A percentile compares a stretch with the other conserved stretches of the same genome.
phyloP scores from a whole-genome alignment of 1,140 invertebrate genomes.

The Daktulosphaira vitifoliae region DNA sequence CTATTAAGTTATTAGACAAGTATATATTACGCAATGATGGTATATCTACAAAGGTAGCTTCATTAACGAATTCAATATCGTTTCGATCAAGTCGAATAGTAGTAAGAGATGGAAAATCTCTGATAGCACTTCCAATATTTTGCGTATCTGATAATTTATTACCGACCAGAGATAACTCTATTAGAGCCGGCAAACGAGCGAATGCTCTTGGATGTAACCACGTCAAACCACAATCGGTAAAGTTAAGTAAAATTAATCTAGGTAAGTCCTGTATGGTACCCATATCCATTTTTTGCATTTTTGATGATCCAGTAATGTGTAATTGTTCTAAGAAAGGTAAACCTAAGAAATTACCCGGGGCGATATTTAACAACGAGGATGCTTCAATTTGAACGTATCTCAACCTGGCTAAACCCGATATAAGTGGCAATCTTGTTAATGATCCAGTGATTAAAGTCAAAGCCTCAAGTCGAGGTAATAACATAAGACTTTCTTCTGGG shows the following conservation, averaged over 20 bases:
- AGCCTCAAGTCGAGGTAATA: slow-evolving; percentile 65
- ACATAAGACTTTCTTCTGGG: slow-evolving; percentile 65
- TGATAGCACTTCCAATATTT: slow-evolving; percentile 63
- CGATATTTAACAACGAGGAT: slow-evolving; percentile 23
- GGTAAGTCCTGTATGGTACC: slow-evolving; percentile 65
- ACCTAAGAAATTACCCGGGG: slow-evolving; percentile 44
- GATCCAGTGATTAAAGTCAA: slow-evolving; percentile 67
- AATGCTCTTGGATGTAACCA: slow-evolving; percentile 70
- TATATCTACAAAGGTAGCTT: slow-evolving; percentile 72
- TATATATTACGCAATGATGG: slow-evolving; percentile 58
- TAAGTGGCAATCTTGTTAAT: slow-evolving; percentile 58
- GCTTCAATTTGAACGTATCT: slow-evolving; percentile 35
- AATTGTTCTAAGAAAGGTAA: slow-evolving; percentile 64
- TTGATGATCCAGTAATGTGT: slow-evolving; percentile 59
- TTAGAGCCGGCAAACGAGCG: slow-evolving; percentile 58
- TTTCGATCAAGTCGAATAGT: slow-evolving; percentile 62
- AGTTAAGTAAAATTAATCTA: slow-evolving; percentile 60
- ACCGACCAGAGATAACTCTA: slow-evolving; percentile 58
- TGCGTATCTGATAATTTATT: slow-evolving; percentile 66
- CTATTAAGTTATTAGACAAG: slow-evolving; percentile 62
- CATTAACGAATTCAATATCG: slow-evolving; percentile 57
- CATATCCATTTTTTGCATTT: slow-evolving; percentile 57
- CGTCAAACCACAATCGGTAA: slow-evolving; percentile 66
- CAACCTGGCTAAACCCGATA: slow-evolving; percentile 41
- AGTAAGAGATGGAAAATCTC: slow-evolving; percentile 62